A percentile compares a stretch with the other conserved stretches of the same genome.
phyloP scores from a whole-genome alignment of 2,888 invertebrate genomes.

The Tenthredo scrophulariae region DNA sequence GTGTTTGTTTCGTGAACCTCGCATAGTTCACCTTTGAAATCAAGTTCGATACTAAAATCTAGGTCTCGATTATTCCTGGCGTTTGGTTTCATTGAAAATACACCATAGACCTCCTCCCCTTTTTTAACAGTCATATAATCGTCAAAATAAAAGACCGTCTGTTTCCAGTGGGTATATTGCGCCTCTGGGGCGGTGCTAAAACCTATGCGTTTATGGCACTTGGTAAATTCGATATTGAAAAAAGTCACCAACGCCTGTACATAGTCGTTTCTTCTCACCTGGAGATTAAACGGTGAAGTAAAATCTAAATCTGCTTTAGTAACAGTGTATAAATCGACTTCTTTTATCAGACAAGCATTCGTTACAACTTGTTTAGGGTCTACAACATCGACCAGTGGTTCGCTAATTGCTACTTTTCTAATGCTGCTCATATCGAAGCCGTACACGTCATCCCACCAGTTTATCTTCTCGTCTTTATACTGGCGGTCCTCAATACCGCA shows the following conservation, averaged over 20 bases:
- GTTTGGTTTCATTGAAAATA: constrained; percentile 97
- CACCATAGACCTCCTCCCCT: constrained; percentile 95
- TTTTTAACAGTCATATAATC: constrained; percentile 98
- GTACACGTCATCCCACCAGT: constrained; percentile 99
- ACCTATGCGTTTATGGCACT: constrained; percentile 98
- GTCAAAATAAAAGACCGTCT: constrained; percentile 98
- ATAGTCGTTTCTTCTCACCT: constrained; percentile 95
- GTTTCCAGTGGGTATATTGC: constrained; percentile 99
- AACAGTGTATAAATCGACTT: constrained; percentile 99
- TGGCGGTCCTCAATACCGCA: constrained; percentile 97
- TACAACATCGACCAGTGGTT: constrained; percentile 99
- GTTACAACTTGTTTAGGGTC: constrained; percentile 99
- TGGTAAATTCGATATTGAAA: constrained; percentile 99
- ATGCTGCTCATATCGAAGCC: constrained; percentile 99
- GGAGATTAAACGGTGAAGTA: constrained; percentile 90
- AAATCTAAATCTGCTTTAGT: constrained; percentile 96
- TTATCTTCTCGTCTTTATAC: constrained; percentile 99
- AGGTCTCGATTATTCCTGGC: constrained; percentile 97
- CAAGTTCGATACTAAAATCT: constrained; percentile 95
- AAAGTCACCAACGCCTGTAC: constrained; percentile 99
- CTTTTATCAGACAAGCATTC: constrained; percentile 95
- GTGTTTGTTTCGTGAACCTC: constrained; percentile 91
- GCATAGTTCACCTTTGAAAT: constrained; percentile 94
- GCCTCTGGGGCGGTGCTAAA: constrained; percentile 99
- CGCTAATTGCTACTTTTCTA: constrained; percentile 97